Evolutionary conservation across 2,113 vertebrate species (phyloP), one percentile per base, ranked within the genome.

Genomic region (Gallinago jamesoni): DNA sequence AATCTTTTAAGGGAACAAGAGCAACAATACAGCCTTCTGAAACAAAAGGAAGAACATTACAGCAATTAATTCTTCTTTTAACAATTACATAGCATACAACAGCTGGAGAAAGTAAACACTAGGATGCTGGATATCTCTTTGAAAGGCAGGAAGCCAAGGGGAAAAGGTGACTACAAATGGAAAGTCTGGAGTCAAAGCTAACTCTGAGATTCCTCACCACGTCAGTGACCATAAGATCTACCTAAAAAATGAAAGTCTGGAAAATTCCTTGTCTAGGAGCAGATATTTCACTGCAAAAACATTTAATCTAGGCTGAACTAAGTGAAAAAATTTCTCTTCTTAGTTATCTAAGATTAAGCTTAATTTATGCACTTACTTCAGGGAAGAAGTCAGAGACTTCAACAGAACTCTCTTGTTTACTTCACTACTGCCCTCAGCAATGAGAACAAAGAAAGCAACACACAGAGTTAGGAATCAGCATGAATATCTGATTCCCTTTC

Each of bases 21-120:
- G 56, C 72, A 90, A 84, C 86, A 89, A 63, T 25, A n/a, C 30
- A 85, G 60, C 50, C 50, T 77, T 90, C 67, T 70, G 72, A 96
- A 94, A 91, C 90, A 94, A 93, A 94, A 87, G 91, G 73, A 91
- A 96, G 63, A 95, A 91, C 72, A 77, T 52, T 35, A 83, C 20
- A 84, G 79, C 67, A 83, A 90, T 93, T 90, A 95, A 73, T 85
- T 90, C 24, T 90, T 57, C 41, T 95, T 86, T 68, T 93, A 88
- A 91, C 28, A 95, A 85, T 87, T 31, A 70, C 52, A 69, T 6
- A 53, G 76, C 83, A 57, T 43, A 82, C 7, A 84, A 60, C 94
- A 94, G 92, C 90, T 92, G 90, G 80, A 90, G 86, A 94, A 95
- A 64, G 88, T 86, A 94, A 97, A 96, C 45, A 86, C 30, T 47